A percentile compares a stretch with the other conserved stretches of the same genome.
These are phyloP conservation scores for Heliconius hermathena DNA, from an alignment of 1,140 invertebrate species.

Conservation along the genomic window DNA sequence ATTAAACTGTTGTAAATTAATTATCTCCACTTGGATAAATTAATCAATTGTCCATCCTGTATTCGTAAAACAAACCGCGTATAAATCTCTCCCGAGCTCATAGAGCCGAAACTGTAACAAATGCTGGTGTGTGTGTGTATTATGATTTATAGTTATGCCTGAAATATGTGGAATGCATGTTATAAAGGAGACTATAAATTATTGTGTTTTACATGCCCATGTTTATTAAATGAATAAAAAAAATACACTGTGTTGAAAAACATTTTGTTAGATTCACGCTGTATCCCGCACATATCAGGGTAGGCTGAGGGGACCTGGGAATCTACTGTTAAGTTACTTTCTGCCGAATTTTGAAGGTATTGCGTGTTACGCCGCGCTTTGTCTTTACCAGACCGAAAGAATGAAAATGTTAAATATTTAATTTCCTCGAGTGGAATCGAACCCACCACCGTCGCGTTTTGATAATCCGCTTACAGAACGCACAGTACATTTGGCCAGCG, in stretches of 20 bases:
- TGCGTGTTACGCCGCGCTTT: too few relatives aligned
- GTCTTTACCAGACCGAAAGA: too few relatives aligned
- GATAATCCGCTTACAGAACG: not conserved
- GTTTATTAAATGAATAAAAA: not conserved
- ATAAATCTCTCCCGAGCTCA: constrained; percentile 17
- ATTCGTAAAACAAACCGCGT: constrained; percentile 19
- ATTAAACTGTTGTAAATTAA: constrained; percentile 12
- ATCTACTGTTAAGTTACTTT: too few relatives aligned
- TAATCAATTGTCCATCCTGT: constrained; percentile 9
- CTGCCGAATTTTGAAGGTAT: too few relatives aligned
- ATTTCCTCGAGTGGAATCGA: too few relatives aligned
- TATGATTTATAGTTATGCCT: constrained; percentile 20
- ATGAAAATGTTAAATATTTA: too few relatives aligned
- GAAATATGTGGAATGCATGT: constrained; percentile 19
- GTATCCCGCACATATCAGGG: too few relatives aligned
- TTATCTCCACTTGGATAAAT: constrained; percentile 5
- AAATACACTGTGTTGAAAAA: too few relatives aligned
- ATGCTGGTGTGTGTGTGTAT: constrained; percentile 3
- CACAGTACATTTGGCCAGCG: not conserved
- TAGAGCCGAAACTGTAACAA: constrained; percentile 16
- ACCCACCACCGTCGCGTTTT: too few relatives aligned
- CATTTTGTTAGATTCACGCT: too few relatives aligned
- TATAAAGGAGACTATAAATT: constrained; percentile 17
- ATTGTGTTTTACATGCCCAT: constrained; percentile 1
- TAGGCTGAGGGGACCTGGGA: too few relatives aligned